phyloP scores from a whole-genome alignment of 2,113 vertebrate species.

The Pomatorhinus ruficollis region DNA sequence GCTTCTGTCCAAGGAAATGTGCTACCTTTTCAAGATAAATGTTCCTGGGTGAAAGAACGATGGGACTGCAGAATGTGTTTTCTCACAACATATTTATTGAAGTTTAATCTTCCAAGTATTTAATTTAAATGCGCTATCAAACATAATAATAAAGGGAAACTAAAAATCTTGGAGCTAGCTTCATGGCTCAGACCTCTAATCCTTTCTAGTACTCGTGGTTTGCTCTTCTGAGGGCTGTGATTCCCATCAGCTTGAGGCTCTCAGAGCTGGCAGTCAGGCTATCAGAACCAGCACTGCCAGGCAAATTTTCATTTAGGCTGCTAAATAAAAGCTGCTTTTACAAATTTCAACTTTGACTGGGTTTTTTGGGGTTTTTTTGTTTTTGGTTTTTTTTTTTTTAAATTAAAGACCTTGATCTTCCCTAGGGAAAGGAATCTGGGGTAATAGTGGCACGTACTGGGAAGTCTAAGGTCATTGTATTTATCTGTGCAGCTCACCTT shows the following conservation, averaged over 20 bases:
- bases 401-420: neutral
- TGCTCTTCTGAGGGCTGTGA: neutral
- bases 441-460: neutral
- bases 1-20: conserved; percentile 27
- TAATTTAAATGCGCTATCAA: neutral
- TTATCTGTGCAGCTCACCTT: neutral
- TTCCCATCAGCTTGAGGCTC: neutral
- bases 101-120: conserved; percentile 20
- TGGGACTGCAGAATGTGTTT: neutral
- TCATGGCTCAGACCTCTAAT: neutral
- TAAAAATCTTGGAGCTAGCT: neutral
- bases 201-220: neutral
- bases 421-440: neutral
- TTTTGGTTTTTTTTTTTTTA: neutral
- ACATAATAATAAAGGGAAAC: conserved; percentile 12
- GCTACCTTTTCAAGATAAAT: conserved; percentile 53
- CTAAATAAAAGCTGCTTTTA: neutral
- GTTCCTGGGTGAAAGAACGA: neutral
- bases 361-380: neutral
- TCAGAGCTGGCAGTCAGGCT: neutral
- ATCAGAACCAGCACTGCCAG: neutral
- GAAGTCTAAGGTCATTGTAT: neutral
- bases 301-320: neutral
- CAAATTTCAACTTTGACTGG: neutral
- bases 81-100: neutral